A percentile compares a stretch with the other conserved stretches of the same genome.
Evolutionary conservation across 2,113 vertebrate genomes (phyloP).

Genomic region (Myiozetetes cayanensis): DNA sequence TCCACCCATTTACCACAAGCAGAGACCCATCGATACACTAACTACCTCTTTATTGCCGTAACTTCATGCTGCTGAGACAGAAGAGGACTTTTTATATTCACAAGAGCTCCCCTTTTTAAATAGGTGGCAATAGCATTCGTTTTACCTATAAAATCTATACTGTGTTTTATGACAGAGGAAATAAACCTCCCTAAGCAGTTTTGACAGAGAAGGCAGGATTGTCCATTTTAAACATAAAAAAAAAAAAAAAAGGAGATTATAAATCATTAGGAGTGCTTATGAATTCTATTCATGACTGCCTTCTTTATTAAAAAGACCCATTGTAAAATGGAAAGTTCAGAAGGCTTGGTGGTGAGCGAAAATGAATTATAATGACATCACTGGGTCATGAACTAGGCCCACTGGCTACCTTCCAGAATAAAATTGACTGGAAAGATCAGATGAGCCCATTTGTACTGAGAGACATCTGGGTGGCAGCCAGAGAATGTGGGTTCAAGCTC

Average conservation of each 20-base stretch:
- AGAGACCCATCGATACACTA: background rate
- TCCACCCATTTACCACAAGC: background rate
- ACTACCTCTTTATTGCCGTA: background rate
- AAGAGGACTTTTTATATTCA: background rate
- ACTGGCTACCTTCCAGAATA: conserved; percentile 80
- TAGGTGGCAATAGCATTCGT: conserved; percentile 5
- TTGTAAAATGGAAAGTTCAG: conserved; percentile 81
- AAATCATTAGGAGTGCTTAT: conserved; percentile 79
- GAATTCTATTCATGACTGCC: conserved; percentile 75
- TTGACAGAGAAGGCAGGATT: conserved; percentile 56
- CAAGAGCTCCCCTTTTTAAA: conserved; percentile 5
- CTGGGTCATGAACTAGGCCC: conserved; percentile 77
- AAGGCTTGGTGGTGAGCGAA: conserved; percentile 75
- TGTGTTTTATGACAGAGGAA: conserved; percentile 56
- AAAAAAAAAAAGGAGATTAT: conserved; percentile 37
- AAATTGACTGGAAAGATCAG: conserved; percentile 80
- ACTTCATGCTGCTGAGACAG: background rate
- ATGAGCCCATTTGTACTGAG: conserved; percentile 72
- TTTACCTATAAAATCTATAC: conserved; percentile 55
- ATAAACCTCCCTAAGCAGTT: conserved; percentile 65
- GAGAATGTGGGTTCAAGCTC: conserved; percentile 75
- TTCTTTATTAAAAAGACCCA: conserved; percentile 80
- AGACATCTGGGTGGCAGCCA: conserved; percentile 75
- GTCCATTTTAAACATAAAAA: conserved; percentile 62
- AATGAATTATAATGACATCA: conserved; percentile 83